Conservation (phyloP, 2,888 invertebrate genomes). For the Machimus atricapillus region DNA sequence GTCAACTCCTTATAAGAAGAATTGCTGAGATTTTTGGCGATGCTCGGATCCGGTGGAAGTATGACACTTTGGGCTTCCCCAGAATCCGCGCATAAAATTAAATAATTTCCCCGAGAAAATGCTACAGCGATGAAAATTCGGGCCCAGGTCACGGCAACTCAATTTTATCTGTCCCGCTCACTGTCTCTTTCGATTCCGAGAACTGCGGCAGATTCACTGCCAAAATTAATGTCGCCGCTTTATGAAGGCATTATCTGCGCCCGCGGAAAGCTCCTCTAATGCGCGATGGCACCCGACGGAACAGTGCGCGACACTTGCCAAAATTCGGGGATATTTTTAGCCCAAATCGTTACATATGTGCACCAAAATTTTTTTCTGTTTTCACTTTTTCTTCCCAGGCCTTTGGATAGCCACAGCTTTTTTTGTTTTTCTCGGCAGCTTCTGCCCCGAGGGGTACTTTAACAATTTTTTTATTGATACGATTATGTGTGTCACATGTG, state of each 20-base stretch:
- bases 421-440: neutral
- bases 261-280: neutral
- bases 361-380: neutral
- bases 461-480: neutral
- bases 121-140: neutral
- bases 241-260: neutral
- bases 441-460: neutral
- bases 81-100: neutral
- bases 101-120: neutral
- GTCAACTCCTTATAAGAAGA: neutral
- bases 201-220: neutral
- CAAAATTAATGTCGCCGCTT: conserved; percentile 16
- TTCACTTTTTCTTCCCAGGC: conserved; percentile 1
- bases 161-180: neutral
- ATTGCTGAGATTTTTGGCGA: neutral
- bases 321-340: conserved; percentile 8
- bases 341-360: neutral
- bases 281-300: neutral
- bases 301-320: conserved; percentile 2
- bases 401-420: neutral
- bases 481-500: neutral
- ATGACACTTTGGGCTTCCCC: neutral
- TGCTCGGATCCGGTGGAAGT: neutral
- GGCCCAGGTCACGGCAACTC: neutral
- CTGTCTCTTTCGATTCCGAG: conserved; percentile 16